Conservation (phyloP, 2,888 invertebrate species). For the Romanomermis culicivorax region DNA sequence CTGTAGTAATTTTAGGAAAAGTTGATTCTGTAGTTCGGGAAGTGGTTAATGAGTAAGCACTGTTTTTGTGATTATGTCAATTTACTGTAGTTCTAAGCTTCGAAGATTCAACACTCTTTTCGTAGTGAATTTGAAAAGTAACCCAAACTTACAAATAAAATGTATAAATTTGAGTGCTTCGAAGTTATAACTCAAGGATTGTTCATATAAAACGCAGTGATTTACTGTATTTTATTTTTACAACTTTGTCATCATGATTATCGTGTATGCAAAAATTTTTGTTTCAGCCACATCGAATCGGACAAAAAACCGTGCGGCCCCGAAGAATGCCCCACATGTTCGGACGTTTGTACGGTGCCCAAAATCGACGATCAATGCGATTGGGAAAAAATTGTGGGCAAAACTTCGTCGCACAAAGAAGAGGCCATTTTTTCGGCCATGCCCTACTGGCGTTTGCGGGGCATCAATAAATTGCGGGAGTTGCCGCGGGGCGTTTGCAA, state of each 20-base stretch:
- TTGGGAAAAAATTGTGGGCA: not conserved
- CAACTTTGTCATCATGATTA: not conserved
- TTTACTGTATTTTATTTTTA: not conserved
- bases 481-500: conserved; percentile 6
- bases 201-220: no score
- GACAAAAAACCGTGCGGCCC: conserved; percentile 8
- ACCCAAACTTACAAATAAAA: no score
- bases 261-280: no score
- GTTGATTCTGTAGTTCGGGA: no score
- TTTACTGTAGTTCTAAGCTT: no score
- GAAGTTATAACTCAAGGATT: no score
- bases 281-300: conserved; percentile 1
- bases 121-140: no score
- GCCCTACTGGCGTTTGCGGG: not conserved
- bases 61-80: no score
- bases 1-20: no score
- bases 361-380: conserved; percentile 2
- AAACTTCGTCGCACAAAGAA: not conserved
- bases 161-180: no score
- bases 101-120: no score
- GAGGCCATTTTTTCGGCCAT: not conserved
- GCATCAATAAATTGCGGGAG: not conserved
- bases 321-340: conserved; percentile 4
- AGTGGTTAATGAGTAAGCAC: no score
- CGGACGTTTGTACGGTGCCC: conserved; percentile 5